Evolutionary conservation across 2,113 vertebrate species (phyloP).

Genomic region (Caretta caretta): DNA sequence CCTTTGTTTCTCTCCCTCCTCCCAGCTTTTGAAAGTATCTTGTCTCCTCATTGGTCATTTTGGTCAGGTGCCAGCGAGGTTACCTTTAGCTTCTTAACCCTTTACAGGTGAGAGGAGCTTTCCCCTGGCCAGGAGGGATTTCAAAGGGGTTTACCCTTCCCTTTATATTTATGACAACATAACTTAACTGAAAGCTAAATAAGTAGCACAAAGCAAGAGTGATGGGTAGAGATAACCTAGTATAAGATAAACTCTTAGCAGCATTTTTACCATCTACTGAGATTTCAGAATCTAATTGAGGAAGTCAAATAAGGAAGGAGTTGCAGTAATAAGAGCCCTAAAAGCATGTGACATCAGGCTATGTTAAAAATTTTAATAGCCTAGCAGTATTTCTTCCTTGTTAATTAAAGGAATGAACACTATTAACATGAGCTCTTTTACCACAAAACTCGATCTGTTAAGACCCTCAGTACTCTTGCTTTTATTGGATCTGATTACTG

Average conservation of each 20-base stretch:
- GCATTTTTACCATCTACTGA: neutral
- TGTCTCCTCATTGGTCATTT: too few species aligned
- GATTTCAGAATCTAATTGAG: conserved; percentile 24
- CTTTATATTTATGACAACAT: neutral
- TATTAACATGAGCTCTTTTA: neutral
- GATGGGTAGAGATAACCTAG: conserved; percentile 4
- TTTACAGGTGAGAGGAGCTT: too few species aligned
- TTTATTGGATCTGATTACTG: neutral
- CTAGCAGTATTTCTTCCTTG: conserved; percentile 21
- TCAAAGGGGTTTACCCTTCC: too few species aligned
- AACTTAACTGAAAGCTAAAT: neutral
- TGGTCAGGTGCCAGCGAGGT: too few species aligned
- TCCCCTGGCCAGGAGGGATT: too few species aligned
- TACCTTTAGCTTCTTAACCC: too few species aligned
- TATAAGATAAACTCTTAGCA: neutral
- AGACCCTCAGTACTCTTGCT: neutral
- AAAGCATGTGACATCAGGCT: neutral
- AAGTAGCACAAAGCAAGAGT: neutral
- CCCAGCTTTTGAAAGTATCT: too few species aligned
- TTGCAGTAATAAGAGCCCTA: neutral
- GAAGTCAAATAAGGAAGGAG: conserved; percentile 16
- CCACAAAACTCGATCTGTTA: neutral
- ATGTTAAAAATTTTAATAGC: neutral
- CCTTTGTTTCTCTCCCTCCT: too few species aligned
- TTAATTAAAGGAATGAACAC: conserved; percentile 5